Evolutionary conservation across 2,797 vertebrate species (phyloP).

Genomic region (Pipistrellus pipistrellus): DNA sequence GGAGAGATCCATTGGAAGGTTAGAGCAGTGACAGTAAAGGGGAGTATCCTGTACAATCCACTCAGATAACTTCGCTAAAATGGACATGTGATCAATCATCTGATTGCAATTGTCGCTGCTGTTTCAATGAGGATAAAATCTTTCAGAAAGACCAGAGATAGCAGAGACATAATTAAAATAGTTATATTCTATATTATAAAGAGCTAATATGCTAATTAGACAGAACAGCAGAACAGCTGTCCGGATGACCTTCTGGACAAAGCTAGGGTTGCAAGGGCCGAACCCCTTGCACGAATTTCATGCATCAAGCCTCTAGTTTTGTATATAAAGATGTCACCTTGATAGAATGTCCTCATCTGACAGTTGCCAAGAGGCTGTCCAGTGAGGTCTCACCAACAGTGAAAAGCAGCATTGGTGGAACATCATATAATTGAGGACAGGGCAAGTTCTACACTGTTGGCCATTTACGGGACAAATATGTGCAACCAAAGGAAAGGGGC

Average conservation of each 20-base stretch:
- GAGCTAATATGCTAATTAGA: too few relatives aligned
- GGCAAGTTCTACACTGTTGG: not conserved
- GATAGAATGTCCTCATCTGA: not conserved
- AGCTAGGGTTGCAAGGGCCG: too few relatives aligned
- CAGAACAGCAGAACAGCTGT: too few relatives aligned
- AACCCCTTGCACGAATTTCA: too few relatives aligned
- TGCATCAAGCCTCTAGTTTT: too few relatives aligned
- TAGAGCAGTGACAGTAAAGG: too few relatives aligned
- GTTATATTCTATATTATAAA: not conserved
- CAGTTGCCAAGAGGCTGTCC: not conserved
- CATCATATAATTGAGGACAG: not conserved
- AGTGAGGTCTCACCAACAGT: not conserved
- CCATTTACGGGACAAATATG: not conserved
- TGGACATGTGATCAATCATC: not conserved
- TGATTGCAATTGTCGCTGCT: not conserved
- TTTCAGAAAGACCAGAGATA: not conserved
- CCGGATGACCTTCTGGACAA: rapidly evolving
- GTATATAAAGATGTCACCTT: not conserved
- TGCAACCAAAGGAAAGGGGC: not conserved
- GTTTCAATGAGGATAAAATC: not conserved
- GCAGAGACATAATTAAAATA: not conserved
- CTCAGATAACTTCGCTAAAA: not conserved
- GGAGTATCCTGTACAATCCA: rapidly evolving
- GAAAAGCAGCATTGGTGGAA: not conserved
- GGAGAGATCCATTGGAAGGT: not conserved